Percentiles rank a stretch among this genome's conserved stretches.
These are phyloP conservation scores for Chrysolophus pictus DNA, from an alignment of 2,797 vertebrate species.

Conservation along the genomic window DNA sequence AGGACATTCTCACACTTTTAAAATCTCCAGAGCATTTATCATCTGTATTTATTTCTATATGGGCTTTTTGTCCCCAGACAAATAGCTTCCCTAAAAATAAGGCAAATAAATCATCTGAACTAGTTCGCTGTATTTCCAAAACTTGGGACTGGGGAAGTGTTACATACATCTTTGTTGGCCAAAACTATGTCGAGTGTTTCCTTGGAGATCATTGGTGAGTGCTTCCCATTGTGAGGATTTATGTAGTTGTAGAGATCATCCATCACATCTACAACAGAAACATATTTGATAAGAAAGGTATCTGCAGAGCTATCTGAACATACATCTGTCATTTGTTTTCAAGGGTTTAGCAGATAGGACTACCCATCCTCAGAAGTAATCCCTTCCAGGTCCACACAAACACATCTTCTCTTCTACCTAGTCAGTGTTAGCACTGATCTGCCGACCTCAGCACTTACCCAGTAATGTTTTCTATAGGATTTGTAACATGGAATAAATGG, in stretches of 20 bases:
- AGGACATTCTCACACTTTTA: background rate
- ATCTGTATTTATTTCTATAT: background rate
- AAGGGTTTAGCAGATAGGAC: background rate
- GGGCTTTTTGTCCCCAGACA: background rate
- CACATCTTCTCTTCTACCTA: background rate
- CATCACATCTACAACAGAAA: conserved; percentile 88
- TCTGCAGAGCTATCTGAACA: accelerated
- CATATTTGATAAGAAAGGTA: background rate
- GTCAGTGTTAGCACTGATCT: too few relatives aligned
- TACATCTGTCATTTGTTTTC: background rate
- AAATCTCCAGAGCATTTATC: background rate
- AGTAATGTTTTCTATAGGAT: background rate
- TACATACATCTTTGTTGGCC: conserved; percentile 91
- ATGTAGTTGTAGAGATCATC: conserved; percentile 95
- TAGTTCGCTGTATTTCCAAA: background rate
- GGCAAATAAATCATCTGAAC: background rate
- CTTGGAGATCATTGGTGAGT: conserved; percentile 95
- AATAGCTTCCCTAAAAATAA: background rate
- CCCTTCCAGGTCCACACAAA: background rate
- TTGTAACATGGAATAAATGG: background rate
- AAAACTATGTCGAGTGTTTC: conserved; percentile 90
- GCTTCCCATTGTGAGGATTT: conserved; percentile 88
- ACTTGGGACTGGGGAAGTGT: accelerated
- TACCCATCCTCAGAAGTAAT: accelerated
- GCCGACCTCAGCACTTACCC: too few relatives aligned